phyloP scores from a whole-genome alignment of 35 echinoderm and acorn worm species.

The Acanthaster planci region DNA sequence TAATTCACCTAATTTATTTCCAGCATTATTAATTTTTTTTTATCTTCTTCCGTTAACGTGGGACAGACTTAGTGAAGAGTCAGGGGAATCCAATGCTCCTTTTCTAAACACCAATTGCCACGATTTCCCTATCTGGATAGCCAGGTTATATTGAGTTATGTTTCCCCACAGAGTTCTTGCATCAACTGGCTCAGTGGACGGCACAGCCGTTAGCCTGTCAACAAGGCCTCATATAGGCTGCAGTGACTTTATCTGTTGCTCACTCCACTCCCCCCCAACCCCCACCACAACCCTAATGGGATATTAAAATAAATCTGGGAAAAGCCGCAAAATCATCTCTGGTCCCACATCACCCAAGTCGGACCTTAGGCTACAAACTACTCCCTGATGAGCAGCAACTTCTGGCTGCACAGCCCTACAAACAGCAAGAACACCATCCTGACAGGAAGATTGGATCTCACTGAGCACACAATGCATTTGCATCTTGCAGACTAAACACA shows the following conservation, averaged over 20 bases:
- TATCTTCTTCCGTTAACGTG: not conserved
- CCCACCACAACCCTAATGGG: conserved; percentile 21
- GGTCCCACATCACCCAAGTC: not conserved
- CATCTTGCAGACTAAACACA: not conserved
- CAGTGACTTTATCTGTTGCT: not conserved
- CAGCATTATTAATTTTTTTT: too few relatives aligned
- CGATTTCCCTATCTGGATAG: not conserved
- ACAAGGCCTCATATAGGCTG: not conserved
- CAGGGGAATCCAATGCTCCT: conserved; percentile 19
- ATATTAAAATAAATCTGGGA: conserved; percentile 29
- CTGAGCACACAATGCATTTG: not conserved
- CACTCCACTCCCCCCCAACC: not conserved
- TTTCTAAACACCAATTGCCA: conserved; percentile 29
- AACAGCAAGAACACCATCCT: not conserved
- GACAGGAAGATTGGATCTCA: not conserved
- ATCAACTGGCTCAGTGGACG: not conserved
- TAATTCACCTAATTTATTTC: too few relatives aligned
- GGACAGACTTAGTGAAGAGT: not conserved
- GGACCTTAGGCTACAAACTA: not conserved
- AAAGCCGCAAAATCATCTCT: not conserved
- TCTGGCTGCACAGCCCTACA: not conserved
- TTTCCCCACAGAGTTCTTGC: not conserved
- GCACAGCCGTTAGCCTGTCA: conserved; percentile 13
- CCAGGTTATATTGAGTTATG: conserved; percentile 13
- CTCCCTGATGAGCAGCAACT: conserved; percentile 13